Conservation (phyloP, 2,113 vertebrate genomes). For the Himantopus leucocephalus region DNA sequence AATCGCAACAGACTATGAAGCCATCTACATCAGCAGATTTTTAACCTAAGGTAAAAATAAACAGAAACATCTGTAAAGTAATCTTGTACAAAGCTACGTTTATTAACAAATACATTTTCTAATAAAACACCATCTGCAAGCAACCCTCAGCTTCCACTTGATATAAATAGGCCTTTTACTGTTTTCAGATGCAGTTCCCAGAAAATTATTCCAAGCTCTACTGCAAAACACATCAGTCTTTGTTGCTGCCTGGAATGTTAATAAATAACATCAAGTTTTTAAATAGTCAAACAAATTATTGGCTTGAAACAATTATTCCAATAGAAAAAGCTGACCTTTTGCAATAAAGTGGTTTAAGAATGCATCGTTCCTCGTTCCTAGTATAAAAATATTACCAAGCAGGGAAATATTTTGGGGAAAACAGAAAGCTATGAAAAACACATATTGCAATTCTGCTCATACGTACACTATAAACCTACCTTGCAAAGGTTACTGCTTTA, state of each 20-base stretch:
- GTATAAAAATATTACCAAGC: slow-evolving; percentile 49
- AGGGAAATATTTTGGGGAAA: slow-evolving; percentile 1
- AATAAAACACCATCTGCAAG: slow-evolving; percentile 78
- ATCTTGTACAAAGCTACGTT: slow-evolving; percentile 68
- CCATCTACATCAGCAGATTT: slow-evolving; percentile 63
- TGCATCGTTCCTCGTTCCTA: slow-evolving; percentile 7
- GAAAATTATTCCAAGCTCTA: slow-evolving; percentile 74
- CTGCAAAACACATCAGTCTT: slow-evolving; percentile 73
- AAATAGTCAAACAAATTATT: slow-evolving; percentile 73
- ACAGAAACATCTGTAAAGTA: slow-evolving; percentile 74
- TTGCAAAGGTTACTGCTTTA: slow-evolving; percentile 24
- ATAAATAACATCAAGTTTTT: slow-evolving; percentile 71
- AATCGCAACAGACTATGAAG: slow-evolving; percentile 62
- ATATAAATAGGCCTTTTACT: slow-evolving; percentile 75
- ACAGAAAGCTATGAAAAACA: not conserved
- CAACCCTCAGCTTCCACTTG: slow-evolving; percentile 71
- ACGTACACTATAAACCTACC: not conserved
- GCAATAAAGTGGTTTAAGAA: slow-evolving; percentile 48
- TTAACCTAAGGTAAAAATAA: slow-evolving; percentile 78
- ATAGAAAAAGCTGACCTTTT: slow-evolving; percentile 63
- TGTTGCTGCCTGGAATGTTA: slow-evolving; percentile 69
- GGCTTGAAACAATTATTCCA: slow-evolving; percentile 63
- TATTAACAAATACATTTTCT: slow-evolving; percentile 78
- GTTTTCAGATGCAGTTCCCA: slow-evolving; percentile 71
- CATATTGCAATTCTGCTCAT: not conserved